These are phyloP conservation scores for Himalopsyche kuldschensis DNA, from an alignment of 2,888 invertebrate genomes.

Conservation along the genomic window DNA sequence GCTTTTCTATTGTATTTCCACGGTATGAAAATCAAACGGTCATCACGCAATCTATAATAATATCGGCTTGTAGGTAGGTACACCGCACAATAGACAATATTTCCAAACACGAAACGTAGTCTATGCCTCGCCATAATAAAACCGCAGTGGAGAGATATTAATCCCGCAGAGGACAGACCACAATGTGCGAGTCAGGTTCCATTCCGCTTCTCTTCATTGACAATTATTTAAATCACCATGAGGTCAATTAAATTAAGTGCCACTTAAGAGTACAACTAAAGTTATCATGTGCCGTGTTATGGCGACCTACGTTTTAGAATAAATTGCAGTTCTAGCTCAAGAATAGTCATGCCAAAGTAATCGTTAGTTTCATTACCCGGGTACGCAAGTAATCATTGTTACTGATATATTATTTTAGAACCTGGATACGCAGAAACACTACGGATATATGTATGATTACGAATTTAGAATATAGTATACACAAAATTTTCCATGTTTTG, in stretches of 20 bases:
- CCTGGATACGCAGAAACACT: no score
- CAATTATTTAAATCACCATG: constrained; percentile 37
- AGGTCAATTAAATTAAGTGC: constrained; percentile 37
- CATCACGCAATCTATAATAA: no score
- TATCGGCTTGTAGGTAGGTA: no score
- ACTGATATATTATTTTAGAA: no score
- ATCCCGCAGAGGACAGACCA: not conserved
- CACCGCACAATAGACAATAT: not conserved
- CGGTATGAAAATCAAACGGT: no score
- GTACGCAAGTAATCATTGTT: no score
- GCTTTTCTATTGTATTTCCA: no score
- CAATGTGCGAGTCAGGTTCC: not conserved
- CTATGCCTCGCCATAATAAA: not conserved
- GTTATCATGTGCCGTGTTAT: not conserved
- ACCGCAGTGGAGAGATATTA: not conserved
- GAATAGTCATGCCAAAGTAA: not conserved
- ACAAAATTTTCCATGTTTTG: no score
- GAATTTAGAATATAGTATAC: no score
- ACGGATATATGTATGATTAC: no score
- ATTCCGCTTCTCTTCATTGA: constrained; percentile 17
- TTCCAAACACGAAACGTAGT: not conserved
- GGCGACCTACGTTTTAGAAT: not conserved
- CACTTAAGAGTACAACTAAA: constrained; percentile 22
- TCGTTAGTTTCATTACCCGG: no score
- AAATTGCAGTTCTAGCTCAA: not conserved